Evolutionary conservation across 2,888 invertebrate genomes (phyloP).

Genomic region (Lumbricus terrestris): DNA sequence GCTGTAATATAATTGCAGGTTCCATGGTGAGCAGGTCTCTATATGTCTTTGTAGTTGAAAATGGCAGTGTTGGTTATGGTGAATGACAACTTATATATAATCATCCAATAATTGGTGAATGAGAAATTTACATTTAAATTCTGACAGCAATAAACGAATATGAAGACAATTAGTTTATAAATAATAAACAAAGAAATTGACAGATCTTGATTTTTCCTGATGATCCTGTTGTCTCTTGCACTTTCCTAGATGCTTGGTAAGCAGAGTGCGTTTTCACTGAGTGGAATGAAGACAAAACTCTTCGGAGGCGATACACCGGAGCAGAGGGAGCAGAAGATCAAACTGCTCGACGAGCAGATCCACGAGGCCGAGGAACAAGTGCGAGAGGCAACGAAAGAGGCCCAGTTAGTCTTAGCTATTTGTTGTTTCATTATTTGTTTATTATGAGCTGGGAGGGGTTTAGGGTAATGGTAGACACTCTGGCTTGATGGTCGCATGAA

Average conservation of each 20-base stretch:
- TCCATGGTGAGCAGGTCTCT: too few relatives aligned
- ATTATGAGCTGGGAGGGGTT: too few relatives aligned
- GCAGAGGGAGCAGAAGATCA: constrained; percentile 54
- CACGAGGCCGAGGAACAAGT: constrained; percentile 50
- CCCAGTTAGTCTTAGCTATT: constrained; percentile 46
- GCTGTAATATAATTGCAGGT: too few relatives aligned
- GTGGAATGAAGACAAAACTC: constrained; percentile 55
- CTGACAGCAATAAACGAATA: too few relatives aligned
- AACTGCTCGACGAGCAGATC: constrained; percentile 56
- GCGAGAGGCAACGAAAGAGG: constrained; percentile 46
- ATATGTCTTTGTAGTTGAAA: too few relatives aligned
- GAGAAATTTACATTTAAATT: too few relatives aligned
- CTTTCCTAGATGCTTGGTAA: constrained; percentile 45
- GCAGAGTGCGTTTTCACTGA: constrained; percentile 50
- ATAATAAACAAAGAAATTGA: not conserved
- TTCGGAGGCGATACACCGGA: constrained; percentile 58
- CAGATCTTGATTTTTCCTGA: not conserved
- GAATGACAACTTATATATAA: too few relatives aligned
- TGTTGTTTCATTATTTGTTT: too few relatives aligned
- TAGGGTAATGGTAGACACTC: too few relatives aligned
- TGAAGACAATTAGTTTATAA: too few relatives aligned
- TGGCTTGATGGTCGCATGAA: too few relatives aligned
- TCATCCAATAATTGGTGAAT: not conserved
- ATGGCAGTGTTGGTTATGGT: too few relatives aligned
- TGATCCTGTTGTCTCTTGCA: not conserved